These are phyloP conservation scores for Sander lucioperca DNA, from an alignment of 2,113 vertebrate genomes.

Conservation along the genomic window DNA sequence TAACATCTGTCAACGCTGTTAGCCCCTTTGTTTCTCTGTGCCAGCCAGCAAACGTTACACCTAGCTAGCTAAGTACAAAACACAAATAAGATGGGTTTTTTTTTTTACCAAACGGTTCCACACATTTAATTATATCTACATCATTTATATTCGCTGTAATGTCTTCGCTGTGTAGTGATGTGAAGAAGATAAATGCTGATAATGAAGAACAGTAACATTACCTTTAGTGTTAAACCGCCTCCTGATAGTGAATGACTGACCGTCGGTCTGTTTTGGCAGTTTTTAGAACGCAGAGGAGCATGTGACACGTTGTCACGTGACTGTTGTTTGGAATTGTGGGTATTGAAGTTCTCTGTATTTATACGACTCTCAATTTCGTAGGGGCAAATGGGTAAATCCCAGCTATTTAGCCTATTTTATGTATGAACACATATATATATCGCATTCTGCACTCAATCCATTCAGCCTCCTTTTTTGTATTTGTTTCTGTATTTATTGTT, in stretches of 20 bases:
- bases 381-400: too few relatives aligned
- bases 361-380: too few relatives aligned
- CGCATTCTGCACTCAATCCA: too few relatives aligned
- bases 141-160: not conserved
- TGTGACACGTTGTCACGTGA: slow-evolving; percentile 54
- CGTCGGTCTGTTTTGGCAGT: not conserved
- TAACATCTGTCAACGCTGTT: slow-evolving; percentile 30
- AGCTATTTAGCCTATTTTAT: not conserved
- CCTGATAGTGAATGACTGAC: slow-evolving; percentile 13
- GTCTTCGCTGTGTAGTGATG: not conserved
- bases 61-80: not conserved
- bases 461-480: too few relatives aligned
- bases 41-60: slow-evolving; percentile 35
- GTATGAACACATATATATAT: not conserved
- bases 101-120: accelerated
- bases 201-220: not conserved
- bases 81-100: not conserved
- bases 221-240: not conserved
- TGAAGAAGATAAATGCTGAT: not conserved
- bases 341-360: slow-evolving; percentile 41
- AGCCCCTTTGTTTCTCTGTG: slow-evolving; percentile 30
- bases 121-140: not conserved
- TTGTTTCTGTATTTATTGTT: too few relatives aligned
- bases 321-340: slow-evolving; percentile 32
- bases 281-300: not conserved